These are phyloP conservation scores for Alouatta palliata DNA, from an alignment of 2,113 vertebrate genomes.

Conservation along the genomic window DNA sequence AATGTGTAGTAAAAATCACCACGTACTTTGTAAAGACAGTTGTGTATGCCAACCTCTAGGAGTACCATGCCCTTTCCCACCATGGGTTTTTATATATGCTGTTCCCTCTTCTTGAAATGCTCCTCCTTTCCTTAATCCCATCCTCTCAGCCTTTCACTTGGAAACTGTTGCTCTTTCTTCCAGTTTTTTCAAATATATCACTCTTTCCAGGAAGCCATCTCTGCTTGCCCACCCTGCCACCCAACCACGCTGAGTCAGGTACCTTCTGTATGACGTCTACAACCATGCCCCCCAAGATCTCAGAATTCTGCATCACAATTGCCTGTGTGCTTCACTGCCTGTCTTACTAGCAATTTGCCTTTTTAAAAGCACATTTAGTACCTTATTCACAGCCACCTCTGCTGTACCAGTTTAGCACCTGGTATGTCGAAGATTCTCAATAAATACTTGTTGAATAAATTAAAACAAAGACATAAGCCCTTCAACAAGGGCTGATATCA, in stretches of 20 bases:
- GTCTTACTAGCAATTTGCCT: background rate
- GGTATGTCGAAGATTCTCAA: background rate
- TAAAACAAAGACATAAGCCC: background rate
- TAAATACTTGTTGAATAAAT: background rate
- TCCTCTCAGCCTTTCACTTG: background rate
- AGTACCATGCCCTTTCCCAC: background rate
- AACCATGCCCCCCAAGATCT: rapidly evolving
- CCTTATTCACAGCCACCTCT: background rate
- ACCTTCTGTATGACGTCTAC: background rate
- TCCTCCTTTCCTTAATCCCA: background rate
- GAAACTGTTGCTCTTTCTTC: background rate
- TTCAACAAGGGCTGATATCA: background rate
- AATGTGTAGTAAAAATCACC: background rate
- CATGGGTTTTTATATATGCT: background rate
- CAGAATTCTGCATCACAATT: background rate
- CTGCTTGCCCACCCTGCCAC: background rate
- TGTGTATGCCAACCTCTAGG: background rate
- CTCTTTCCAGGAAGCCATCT: background rate
- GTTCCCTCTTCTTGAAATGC: background rate
- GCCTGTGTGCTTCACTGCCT: too few relatives aligned
- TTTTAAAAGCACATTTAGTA: background rate
- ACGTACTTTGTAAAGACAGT: background rate
- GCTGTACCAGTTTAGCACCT: too few relatives aligned
- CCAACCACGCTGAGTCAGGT: rapidly evolving
- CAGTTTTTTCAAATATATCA: background rate